Conservation (phyloP, 2,888 invertebrate genomes). For the Hirtodrosophila histrioides region DNA sequence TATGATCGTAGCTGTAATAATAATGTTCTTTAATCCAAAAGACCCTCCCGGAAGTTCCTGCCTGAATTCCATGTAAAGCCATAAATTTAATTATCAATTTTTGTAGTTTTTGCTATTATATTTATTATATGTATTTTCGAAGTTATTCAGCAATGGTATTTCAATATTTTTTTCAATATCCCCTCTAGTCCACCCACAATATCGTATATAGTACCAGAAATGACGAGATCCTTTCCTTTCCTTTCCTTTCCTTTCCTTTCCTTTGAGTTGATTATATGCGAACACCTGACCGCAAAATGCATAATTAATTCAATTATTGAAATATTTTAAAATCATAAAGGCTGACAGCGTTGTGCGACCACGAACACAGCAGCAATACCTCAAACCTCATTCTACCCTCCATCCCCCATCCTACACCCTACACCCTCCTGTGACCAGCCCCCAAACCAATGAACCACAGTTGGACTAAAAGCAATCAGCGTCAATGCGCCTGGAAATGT, state of each 20-base stretch:
- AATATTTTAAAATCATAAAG: constrained; percentile 67
- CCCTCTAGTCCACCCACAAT: too few relatives aligned
- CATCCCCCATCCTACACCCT: background rate
- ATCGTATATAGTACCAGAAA: too few relatives aligned
- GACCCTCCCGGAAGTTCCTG: too few relatives aligned
- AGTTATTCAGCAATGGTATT: too few relatives aligned
- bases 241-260: background rate
- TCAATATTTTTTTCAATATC: too few relatives aligned
- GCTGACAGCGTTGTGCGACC: constrained; percentile 37
- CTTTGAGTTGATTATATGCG: constrained; percentile 34
- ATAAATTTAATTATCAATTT: too few relatives aligned
- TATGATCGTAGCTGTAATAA: too few relatives aligned
- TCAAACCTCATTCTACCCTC: background rate
- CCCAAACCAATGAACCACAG: constrained; percentile 31
- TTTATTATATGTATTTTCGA: too few relatives aligned
- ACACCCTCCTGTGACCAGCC: background rate
- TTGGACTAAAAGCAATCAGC: constrained; percentile 72
- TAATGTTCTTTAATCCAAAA: too few relatives aligned
- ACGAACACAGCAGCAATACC: constrained; percentile 10
- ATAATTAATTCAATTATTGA: constrained; percentile 75
- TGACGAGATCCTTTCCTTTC: background rate
- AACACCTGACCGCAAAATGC: constrained; percentile 61
- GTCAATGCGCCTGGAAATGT: constrained; percentile 45
- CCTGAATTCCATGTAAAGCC: too few relatives aligned
- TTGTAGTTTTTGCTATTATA: too few relatives aligned